These are phyloP conservation scores for Tarsius wallacei DNA, from an alignment of 2,797 vertebrate species.

Conservation along the genomic window DNA sequence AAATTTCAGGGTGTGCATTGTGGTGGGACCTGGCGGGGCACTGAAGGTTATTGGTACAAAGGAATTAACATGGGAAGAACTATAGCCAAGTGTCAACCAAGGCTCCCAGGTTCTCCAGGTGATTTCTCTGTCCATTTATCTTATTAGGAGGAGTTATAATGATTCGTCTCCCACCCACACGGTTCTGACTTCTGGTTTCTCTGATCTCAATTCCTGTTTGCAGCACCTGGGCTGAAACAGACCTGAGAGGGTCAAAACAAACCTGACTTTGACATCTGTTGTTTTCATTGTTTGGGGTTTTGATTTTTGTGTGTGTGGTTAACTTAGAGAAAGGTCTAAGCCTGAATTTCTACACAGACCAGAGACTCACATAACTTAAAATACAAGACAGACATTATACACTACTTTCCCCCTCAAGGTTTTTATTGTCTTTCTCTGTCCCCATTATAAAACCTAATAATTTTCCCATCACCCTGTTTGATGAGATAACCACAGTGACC, in stretches of 20 bases:
- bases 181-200: conserved; percentile 48
- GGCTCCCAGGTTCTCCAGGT: background rate
- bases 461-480: background rate
- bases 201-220: conserved; percentile 53
- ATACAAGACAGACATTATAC: background rate
- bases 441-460: conserved; percentile 26
- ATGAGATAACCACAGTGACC: background rate
- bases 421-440: conserved; percentile 5
- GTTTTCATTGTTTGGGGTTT: conserved; percentile 52
- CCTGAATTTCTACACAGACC: conserved; percentile 3
- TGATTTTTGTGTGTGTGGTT: background rate
- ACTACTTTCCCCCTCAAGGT: background rate
- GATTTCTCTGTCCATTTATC: background rate
- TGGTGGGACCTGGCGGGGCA: background rate
- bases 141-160: background rate
- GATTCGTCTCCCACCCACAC: background rate
- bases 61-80: background rate
- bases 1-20: background rate
- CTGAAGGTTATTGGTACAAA: background rate
- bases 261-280: conserved; percentile 66
- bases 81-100: background rate
- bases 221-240: background rate
- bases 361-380: conserved; percentile 40
- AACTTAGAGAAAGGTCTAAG: background rate
- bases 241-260: background rate